Evolutionary conservation across 1,140 invertebrate species (phyloP), one percentile per base, ranked within the genome.

Genomic region (Drosophila biarmipes): DNA sequence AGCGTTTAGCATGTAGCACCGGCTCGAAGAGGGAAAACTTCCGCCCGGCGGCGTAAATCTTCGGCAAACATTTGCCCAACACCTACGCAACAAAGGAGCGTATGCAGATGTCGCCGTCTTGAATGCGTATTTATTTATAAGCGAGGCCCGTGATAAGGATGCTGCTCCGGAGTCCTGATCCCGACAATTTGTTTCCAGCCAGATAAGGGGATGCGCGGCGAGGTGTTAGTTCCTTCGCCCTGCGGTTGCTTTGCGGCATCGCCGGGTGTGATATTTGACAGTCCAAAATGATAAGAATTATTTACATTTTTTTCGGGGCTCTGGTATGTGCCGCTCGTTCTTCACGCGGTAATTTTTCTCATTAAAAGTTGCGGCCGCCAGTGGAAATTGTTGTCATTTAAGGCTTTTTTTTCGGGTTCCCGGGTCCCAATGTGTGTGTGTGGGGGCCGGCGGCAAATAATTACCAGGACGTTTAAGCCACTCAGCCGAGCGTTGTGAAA

Each of bases 401-500:
- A 76, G 67, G 51, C 27, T 53, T 80, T 77, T 62, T 56, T 45
- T 53, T 31, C 7, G 29, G 29, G 7, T 8, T 31, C 29, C 8
- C 10, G 14, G 17, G 54, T 48, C 29, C 6, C 38, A 17, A 35
- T 66, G 63, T 82, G 74, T 79, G 74, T 40, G 38, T 17, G 15
- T 42, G 72, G 67, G 54, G 37, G 61, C 46, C 66, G 63, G 46
- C 34, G 66, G 67, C 67, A 87, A 86, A 86, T 87, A 86, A 87
- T 86, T 87, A 82, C 82, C 81, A 82, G 82, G 78, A 82, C 78
- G 82, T 85, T 82, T 82, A 82, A 87, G 73, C 82, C 82, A 87
- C 84, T 87, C 82, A 86, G 63, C 78, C 64, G 63, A 78, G 79
- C 82, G 79, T 89, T 89, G 86, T 89, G 82, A 52, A 89, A 87